Evolutionary conservation across 92 coral and sea anemone species (phyloP), one percentile per base, ranked within the genome.

Genomic region (Epizoanthus ramosus): DNA sequence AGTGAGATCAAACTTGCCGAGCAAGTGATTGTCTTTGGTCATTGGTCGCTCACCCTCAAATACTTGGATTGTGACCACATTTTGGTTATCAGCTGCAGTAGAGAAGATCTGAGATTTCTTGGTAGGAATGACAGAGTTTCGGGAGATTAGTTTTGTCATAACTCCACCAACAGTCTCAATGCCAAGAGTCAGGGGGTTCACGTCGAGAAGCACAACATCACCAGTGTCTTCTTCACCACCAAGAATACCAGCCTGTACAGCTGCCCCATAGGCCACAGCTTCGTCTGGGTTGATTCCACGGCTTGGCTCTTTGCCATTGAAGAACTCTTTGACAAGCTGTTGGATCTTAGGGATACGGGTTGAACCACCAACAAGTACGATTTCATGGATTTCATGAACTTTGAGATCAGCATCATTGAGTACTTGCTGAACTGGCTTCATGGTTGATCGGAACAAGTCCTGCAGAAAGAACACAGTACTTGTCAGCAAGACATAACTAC

Each of bases 131-230:
- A 96, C 99, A 19, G 99, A 94, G 88, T 96, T 96, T 21, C 99
- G 94, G 35, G 83, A 67, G 75, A 96, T 96, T 12, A 96, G 98
- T 73, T 96, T 96, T 80, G 99, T 96, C 99, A 96, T 96, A 53
- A 96, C 99, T 67, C 99, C 99, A 73, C 99, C 99, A 58, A 96
- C 99, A 18, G 99, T 96, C 87, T 96, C 99, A 54, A 96, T 96
- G 79, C 98, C 99, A 88, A 96, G 25, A 52, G 99, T 96, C 43
- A 96, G 93, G 7, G 99, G 98, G 86, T 96, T 96, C 17, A 96
- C 99, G 74, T 96, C 99, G 45, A 96, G 92, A 61, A 96, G 92
- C 25, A 96, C 98, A 35, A 96, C 99, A 71, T 96, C 98, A 21
- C 99, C 99, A 57, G 97, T 94, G 68, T 96, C 99, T 88, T 96